Evolutionary conservation across 2,888 invertebrate genomes (phyloP), one percentile per base, ranked within the genome.

Genomic region (Philhelius pedissequus): DNA sequence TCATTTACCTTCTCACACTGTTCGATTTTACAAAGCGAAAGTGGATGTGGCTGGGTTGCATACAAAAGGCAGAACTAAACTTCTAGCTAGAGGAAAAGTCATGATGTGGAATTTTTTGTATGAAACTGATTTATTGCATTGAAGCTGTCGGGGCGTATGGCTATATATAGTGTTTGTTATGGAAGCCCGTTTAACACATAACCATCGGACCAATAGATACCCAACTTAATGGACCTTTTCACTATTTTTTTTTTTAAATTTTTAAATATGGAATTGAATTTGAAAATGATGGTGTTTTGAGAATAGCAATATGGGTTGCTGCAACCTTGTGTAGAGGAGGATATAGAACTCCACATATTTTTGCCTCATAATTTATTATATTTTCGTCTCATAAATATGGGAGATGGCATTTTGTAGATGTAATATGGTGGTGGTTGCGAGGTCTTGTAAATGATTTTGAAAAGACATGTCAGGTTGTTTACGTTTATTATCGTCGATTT

Each of bases 111-210:
- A 0, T 20, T 5, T 5, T 35, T 30, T 30, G 30, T 18, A 48
- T 62, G 30, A 62, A 45, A 18, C 20, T 45, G 62, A 45, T 62
- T 62, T 62, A 62, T 62, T 45, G 45, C 9, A n/a, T n/a, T n/a
- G n/a, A n/a, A n/a, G 18, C 13, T 30, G 13, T 45, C 43, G 18
- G 43, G 11, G 11, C n/a, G 1, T n/a, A 3, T n/a, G 0, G 6
- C 1, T 13, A 48, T 25, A 48, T 6, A 48, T 6, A 25, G 43
- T 30, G 15, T 43, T 43, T 43, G 40, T 27, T 30, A 58, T 38
- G 22, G 18, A 58, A 38, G 25, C 3, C 9, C 15, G 30, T 27
- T 62, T 25, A 60, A 15, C 38, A 35, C 58, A 58, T 30, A 27
- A 27, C 27, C 18, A 43, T 45, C 58, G 15, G 20, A 43, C 45